Base-by-base conservation (phyloP, 2,888 invertebrate genomes). In the Odontomyia ornata region DNA sequence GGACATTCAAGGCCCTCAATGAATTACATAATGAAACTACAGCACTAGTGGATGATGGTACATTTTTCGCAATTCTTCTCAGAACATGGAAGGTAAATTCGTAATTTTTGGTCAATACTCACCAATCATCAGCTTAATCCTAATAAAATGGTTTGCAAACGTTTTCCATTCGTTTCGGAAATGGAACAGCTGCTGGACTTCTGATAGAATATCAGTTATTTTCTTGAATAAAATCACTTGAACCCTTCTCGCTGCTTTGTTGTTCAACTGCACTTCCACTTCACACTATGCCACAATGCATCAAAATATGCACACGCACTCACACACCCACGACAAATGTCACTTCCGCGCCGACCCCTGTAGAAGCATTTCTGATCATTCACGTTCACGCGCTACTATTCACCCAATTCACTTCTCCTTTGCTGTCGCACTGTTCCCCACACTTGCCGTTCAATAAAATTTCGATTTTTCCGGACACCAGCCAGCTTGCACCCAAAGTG, bases 391-490 rank as follows among this genome's bases (percentile, higher is more conserved):
- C 47, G 25, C 69, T 47, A 43, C 25, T n/a, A 36, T 7, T 25
- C 25, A 62, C 11, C 62, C 15, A 27, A 69, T 25, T 36, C 73
- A 73, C 73, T 57, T 73, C 73, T 60, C 73, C 73, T 60, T 23
- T 9, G 36, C 30, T 15, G 18, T 18, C 23, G 30, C 73, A 73
- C 73, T n/a, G 23, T 60, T 43, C 73, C 30, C 73, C 60, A 21
- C 21, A 15, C 36, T 9, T 21, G 1, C 43, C 73, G 73, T 43
- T 73, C 73, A 43, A 73, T 73, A 69, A 69, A 47, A 73, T 60
- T 73, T 73, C 73, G 73, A 73, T 73, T 73, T 73, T 73, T 73
- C 43, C 73, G 36, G 36, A 36, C 36, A 23, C 7, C 52, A 15
- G 52, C 52, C 52, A 52, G 18, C 15, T 52, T 52, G 52, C n/a